A percentile compares a stretch with the other conserved stretches of the same genome.
Evolutionary conservation across 2,888 invertebrate genomes (phyloP).

Genomic region (Prostheceraeus crozeri): DNA sequence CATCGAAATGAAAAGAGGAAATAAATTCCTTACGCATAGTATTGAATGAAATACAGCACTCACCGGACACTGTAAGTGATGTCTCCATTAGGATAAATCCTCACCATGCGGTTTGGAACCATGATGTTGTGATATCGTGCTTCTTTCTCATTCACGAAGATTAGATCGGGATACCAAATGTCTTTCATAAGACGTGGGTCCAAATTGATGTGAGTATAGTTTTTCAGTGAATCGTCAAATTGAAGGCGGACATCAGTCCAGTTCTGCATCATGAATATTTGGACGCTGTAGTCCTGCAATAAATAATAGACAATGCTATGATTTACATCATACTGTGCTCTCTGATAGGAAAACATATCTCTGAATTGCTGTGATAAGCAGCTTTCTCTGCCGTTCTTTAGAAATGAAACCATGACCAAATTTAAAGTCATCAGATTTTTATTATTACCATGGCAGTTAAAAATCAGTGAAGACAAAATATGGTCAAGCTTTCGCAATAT

Average conservation of each 20-base stretch:
- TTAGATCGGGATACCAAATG: slow-evolving; percentile 49
- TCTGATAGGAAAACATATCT: no score
- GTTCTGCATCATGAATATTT: slow-evolving; percentile 34
- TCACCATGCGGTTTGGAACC: slow-evolving; percentile 48
- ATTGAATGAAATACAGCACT: no score
- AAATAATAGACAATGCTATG: slow-evolving; percentile 1
- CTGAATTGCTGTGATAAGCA: no score
- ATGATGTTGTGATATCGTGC: slow-evolving; percentile 47
- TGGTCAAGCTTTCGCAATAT: no score
- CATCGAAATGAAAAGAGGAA: no score
- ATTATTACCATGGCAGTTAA: no score
- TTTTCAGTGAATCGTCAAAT: slow-evolving; percentile 4
- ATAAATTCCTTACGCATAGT: no score
- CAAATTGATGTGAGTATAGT: slow-evolving; percentile 42
- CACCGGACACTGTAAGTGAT: slow-evolving; percentile 46
- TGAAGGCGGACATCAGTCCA: slow-evolving; percentile 30
- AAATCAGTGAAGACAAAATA: no score
- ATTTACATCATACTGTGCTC: no score
- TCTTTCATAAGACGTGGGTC: slow-evolving; percentile 46
- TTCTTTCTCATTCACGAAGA: slow-evolving; percentile 48
- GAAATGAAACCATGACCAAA: no score
- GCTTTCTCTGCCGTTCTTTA: no score
- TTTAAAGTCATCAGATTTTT: no score
- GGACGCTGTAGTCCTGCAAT: slow-evolving; percentile 36
- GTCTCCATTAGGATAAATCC: slow-evolving; percentile 45